Base-by-base conservation (phyloP, 2,797 vertebrate species). In the Ptychadena robeensis region DNA sequence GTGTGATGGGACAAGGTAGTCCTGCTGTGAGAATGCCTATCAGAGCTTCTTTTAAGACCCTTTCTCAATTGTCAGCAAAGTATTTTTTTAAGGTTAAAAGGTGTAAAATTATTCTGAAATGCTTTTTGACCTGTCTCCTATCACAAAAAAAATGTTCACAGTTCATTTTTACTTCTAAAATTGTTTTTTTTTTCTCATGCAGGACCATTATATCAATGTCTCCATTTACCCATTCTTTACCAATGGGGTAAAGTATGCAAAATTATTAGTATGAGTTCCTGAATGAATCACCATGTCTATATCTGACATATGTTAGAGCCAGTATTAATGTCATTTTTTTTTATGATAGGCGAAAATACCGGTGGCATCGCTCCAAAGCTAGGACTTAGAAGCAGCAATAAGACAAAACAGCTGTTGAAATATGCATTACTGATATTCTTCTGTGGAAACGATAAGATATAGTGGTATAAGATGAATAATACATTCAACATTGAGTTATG, bases 21-120 rank as follows among this genome's bases (percentile, higher is more conserved):
- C 96, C 96, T 83, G 96, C 96, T 95, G 97, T 81, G 96, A 88
- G 92, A 92, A 94, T 93, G 93, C 95, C 95, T 92, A 96, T 97
- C 97, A 97, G 94, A 85, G 92, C 93, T 93, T 94, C 94, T 93
- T 93, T 93, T 93, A 95, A 94, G 93, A 88, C 93, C 93, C 89
- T 93, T 90, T 91, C 93, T 93, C 94, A 93, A 94, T 94, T 94
- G 94, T 94, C 93, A 94, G 94, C 90, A 91, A 94, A 94, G 94
- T 93, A 94, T 94, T 94, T 94, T 76, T 93, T 94, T 94, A 94
- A 94, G 94, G 94, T 94, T 94, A 94, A 94, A 94, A 94, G 94
- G 94, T 94, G 93, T 94, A 94, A 94, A 94, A 94, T 94, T 94
- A 94, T 94, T 94, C 94, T 94, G 94, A 94, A 94, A 94, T 90